A percentile compares a stretch with the other conserved stretches of the same genome.
Evolutionary conservation across 2,888 invertebrate species (phyloP).

Genomic region (Silvanus unidentatus): DNA sequence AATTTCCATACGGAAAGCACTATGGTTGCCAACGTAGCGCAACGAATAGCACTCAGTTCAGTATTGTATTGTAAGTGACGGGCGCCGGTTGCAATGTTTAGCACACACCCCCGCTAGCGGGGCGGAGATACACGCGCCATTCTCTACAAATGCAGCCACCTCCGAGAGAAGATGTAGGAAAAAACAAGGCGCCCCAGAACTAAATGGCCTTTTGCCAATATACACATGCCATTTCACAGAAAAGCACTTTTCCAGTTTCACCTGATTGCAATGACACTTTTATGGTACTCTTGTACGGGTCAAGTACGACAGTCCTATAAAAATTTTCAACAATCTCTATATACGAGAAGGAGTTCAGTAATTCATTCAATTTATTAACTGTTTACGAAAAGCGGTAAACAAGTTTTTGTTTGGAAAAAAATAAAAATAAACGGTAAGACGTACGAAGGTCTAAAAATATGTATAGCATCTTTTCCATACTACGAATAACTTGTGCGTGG

Average conservation of each 20-base stretch:
- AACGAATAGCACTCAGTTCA: slow-evolving; percentile 39
- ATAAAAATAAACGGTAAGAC: too few species aligned
- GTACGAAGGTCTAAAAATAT: too few species aligned
- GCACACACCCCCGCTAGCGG: slow-evolving; percentile 23
- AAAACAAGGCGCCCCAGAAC: too few species aligned
- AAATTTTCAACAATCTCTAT: too few species aligned
- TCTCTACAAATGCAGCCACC: slow-evolving; percentile 2
- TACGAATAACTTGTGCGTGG: too few species aligned
- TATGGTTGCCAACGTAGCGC: slow-evolving; percentile 33
- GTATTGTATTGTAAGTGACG: slow-evolving; percentile 38
- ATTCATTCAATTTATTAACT: too few species aligned
- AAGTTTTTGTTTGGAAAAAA: too few species aligned
- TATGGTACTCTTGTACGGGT: too few species aligned
- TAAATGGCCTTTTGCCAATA: slow-evolving; percentile 1
- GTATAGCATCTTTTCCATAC: too few species aligned
- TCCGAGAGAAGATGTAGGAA: neutral
- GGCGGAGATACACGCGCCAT: slow-evolving; percentile 22
- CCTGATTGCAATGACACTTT: slow-evolving; percentile 1
- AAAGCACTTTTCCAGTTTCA: neutral
- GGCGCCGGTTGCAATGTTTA: slow-evolving; percentile 29
- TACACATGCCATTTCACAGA: neutral
- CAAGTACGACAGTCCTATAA: too few species aligned
- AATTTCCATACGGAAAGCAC: slow-evolving; percentile 26
- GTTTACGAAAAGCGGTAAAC: too few species aligned
- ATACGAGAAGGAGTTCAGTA: too few species aligned